Percentiles rank a stretch among this genome's conserved stretches.
These are phyloP conservation scores for Sciurus vulgaris DNA, from an alignment of 2,797 vertebrate genomes.

Conservation along the genomic window DNA sequence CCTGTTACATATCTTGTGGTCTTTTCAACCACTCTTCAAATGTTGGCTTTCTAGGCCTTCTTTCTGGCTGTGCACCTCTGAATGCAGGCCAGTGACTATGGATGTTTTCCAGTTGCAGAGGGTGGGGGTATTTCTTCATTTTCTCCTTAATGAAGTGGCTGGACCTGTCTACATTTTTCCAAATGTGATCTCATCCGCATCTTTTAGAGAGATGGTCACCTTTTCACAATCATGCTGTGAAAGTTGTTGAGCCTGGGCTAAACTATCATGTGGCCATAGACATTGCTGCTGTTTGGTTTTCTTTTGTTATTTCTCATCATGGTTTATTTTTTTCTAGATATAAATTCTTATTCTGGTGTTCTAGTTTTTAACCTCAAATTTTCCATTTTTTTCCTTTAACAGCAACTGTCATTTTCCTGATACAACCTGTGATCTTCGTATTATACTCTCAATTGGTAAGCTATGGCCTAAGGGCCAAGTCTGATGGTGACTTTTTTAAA, in stretches of 20 bases:
- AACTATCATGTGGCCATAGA: not conserved
- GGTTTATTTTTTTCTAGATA: not conserved
- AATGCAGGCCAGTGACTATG: not conserved
- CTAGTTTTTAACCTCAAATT: not conserved
- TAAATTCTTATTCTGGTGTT: not conserved
- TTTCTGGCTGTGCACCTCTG: slow-evolving; percentile 43
- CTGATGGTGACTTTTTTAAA: not conserved
- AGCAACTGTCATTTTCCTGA: not conserved
- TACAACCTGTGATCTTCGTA: not conserved
- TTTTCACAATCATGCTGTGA: not conserved
- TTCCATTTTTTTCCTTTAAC: slow-evolving; percentile 32
- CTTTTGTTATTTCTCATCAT: not conserved
- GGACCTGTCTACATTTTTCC: slow-evolving; percentile 54
- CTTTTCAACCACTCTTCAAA: slow-evolving; percentile 42
- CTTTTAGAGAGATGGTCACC: not conserved
- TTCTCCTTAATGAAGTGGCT: slow-evolving; percentile 66
- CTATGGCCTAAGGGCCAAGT: not conserved
- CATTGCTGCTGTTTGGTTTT: slow-evolving; percentile 36
- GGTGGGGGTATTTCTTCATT: not conserved
- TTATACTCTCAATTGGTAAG: not conserved
- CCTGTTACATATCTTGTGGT: not conserved
- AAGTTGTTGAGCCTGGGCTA: not conserved
- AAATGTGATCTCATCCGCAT: slow-evolving; percentile 52
- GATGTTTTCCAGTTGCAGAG: not conserved
- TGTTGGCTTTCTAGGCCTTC: not conserved